Evolutionary conservation across 2,888 invertebrate genomes (phyloP).

Genomic region (Harpagoxenus sublaevis): DNA sequence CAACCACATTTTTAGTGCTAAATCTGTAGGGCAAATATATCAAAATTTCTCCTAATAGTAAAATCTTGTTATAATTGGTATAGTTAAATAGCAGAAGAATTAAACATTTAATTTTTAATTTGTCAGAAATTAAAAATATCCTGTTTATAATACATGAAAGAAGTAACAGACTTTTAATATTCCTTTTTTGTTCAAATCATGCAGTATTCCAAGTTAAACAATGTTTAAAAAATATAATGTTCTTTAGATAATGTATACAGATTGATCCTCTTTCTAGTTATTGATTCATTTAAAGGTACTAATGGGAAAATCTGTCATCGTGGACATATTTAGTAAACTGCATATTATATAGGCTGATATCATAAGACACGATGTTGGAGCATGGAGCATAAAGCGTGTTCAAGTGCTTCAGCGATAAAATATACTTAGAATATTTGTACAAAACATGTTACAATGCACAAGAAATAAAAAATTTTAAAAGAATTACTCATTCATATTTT

Average conservation of each 20-base stretch:
- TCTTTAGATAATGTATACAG: background rate
- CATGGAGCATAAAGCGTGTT: too few relatives aligned
- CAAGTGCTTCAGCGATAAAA: background rate
- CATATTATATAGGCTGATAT: background rate
- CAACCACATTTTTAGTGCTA: background rate
- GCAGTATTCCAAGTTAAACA: background rate
- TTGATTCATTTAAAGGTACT: background rate
- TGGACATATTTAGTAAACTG: background rate
- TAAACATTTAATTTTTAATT: background rate
- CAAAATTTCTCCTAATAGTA: background rate
- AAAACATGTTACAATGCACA: conserved; percentile 8
- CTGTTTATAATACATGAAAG: background rate
- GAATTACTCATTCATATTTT: background rate
- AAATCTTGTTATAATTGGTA: background rate
- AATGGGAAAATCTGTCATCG: background rate
- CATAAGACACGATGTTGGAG: too few relatives aligned
- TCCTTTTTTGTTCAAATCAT: background rate
- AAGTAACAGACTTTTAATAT: background rate
- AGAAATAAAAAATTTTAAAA: background rate
- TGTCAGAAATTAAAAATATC: background rate
- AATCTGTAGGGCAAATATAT: background rate
- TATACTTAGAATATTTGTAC: background rate
- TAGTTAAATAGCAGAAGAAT: background rate
- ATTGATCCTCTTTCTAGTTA: background rate
- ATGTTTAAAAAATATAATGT: background rate